Evolutionary conservation across 2,113 vertebrate species (phyloP).

Genomic region (Mellivora capensis): DNA sequence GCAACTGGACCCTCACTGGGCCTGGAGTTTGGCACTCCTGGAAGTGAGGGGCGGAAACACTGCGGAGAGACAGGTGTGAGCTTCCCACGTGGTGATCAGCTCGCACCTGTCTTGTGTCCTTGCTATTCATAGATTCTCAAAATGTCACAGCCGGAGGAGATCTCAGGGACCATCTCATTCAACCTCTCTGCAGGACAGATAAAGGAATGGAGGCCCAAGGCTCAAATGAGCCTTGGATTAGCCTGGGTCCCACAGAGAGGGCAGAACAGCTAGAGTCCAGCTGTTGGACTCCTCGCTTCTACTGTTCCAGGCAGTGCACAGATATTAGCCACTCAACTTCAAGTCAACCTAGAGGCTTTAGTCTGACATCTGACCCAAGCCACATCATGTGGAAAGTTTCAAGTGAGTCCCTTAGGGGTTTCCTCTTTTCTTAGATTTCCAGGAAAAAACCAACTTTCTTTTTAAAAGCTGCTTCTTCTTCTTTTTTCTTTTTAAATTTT

Average conservation of each 20-base stretch:
- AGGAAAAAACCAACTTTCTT: constrained; percentile 8
- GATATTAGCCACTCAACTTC: not conserved
- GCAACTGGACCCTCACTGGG: constrained; percentile 59
- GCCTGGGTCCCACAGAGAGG: not conserved
- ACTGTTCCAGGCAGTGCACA: not conserved
- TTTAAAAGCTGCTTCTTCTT: not conserved
- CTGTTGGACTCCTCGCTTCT: not conserved
- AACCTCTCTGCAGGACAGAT: not conserved
- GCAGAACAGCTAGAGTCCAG: not conserved
- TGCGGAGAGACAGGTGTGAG: constrained; percentile 70
- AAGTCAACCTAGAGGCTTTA: not conserved
- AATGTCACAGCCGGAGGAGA: constrained; percentile 59
- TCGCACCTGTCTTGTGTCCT: constrained; percentile 65
- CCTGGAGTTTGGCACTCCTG: constrained; percentile 61
- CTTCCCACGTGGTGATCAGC: constrained; percentile 62
- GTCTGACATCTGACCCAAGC: not conserved
- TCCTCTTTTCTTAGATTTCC: constrained; percentile 14
- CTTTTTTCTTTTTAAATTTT: not conserved
- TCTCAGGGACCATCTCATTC: constrained; percentile 30
- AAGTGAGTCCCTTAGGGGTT: not conserved
- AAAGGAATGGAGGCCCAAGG: not conserved
- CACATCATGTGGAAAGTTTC: not conserved
- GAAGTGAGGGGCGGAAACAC: constrained; percentile 64
- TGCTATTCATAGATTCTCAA: constrained; percentile 73
- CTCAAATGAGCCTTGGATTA: not conserved